phyloP scores from a whole-genome alignment of 1,140 invertebrate genomes.

The Leptinotarsa undecemlineata region DNA sequence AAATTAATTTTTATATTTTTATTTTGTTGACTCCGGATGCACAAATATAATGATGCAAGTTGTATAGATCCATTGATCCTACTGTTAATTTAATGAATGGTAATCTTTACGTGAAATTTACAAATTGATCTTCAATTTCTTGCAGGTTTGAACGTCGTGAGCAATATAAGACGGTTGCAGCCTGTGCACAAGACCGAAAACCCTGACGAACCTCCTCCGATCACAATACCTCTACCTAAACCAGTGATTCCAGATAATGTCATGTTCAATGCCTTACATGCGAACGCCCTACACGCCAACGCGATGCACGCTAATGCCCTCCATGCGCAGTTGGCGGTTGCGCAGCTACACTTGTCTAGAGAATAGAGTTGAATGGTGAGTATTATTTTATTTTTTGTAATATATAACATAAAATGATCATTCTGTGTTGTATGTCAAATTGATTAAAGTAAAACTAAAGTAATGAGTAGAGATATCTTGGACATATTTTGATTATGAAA shows the following conservation, averaged over 20 bases:
- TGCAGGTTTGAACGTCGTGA: conserved; percentile 50
- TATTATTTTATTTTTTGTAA: not conserved
- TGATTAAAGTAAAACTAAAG: not conserved
- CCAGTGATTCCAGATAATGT: conserved; percentile 44
- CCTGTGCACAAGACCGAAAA: conserved; percentile 47
- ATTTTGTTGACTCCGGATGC: too few relatives aligned
- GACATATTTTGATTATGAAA: too few relatives aligned
- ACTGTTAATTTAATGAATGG: too few relatives aligned
- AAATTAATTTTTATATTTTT: too few relatives aligned
- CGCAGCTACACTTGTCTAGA: conserved; percentile 27
- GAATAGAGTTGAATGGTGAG: conserved; percentile 9
- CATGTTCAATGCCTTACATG: conserved; percentile 37
- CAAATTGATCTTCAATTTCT: too few relatives aligned
- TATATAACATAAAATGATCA: too few relatives aligned
- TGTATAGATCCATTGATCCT: too few relatives aligned
- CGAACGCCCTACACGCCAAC: conserved; percentile 23
- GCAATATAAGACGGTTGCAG: conserved; percentile 50
- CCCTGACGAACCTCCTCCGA: conserved; percentile 46
- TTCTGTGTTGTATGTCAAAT: too few relatives aligned
- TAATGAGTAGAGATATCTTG: too few relatives aligned
- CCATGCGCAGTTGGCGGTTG: conserved; percentile 38
- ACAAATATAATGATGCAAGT: too few relatives aligned
- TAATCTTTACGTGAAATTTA: too few relatives aligned
- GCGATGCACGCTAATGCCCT: conserved; percentile 30
- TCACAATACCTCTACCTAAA: conserved; percentile 49